phyloP scores from a whole-genome alignment of 2,888 invertebrate genomes.

The Netelia inedita region DNA sequence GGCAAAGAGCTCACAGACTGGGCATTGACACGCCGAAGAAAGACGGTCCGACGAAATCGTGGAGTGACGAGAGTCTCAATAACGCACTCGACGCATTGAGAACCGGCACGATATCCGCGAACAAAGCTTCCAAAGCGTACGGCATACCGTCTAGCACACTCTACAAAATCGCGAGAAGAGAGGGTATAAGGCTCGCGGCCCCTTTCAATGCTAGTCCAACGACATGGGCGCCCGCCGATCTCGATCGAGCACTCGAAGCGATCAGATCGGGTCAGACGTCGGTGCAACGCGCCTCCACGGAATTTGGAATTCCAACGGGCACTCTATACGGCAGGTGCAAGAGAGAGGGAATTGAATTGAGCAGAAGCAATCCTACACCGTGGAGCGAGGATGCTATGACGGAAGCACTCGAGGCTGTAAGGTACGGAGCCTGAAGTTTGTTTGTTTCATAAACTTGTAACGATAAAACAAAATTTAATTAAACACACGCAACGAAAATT shows the following conservation, averaged over 20 bases:
- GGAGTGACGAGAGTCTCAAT: constrained; percentile 94
- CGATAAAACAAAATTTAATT: constrained; percentile 36
- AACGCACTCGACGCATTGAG: constrained; percentile 93
- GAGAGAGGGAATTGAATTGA: constrained; percentile 95
- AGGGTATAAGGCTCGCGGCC: constrained; percentile 94
- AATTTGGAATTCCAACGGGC: constrained; percentile 95
- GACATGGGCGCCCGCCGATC: constrained; percentile 94
- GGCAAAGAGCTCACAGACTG: constrained; percentile 95
- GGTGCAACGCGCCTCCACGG: constrained; percentile 94
- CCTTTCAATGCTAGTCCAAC: constrained; percentile 97
- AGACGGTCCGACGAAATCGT: constrained; percentile 94
- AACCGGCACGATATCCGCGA: constrained; percentile 94
- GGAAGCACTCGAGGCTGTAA: constrained; percentile 95
- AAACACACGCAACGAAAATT: constrained; percentile 6
- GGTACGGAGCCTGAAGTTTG: constrained; percentile 85
- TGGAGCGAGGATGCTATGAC: constrained; percentile 98
- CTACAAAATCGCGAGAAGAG: constrained; percentile 96
- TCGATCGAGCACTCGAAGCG: constrained; percentile 92
- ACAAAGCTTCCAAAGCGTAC: constrained; percentile 96
- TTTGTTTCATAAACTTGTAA: constrained; percentile 35
- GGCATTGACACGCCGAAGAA: constrained; percentile 97
- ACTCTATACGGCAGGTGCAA: constrained; percentile 96
- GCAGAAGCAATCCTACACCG: constrained; percentile 95
- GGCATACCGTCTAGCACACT: constrained; percentile 96
- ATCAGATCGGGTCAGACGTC: constrained; percentile 93